Evolutionary conservation across 2,888 invertebrate genomes (phyloP).

Genomic region (Cryptocheilus praepositus): DNA sequence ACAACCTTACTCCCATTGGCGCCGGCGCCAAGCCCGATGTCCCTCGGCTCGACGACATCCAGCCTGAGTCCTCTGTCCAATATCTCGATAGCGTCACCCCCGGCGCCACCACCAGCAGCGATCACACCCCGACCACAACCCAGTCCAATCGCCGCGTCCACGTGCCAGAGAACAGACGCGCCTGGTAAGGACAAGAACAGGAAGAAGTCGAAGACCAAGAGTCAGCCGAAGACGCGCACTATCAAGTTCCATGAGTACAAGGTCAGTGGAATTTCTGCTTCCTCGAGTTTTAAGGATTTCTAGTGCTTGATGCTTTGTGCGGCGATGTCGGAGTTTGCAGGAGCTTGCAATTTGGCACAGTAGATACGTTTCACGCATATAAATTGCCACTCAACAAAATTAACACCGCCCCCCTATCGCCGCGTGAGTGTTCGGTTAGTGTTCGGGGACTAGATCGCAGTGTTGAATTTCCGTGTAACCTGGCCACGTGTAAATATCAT

Average conservation of each 20-base stretch:
- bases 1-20: constrained; percentile 76
- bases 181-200: constrained; percentile 83
- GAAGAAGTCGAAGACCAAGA: constrained; percentile 89
- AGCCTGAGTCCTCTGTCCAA: constrained; percentile 81
- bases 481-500: too few species aligned
- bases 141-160: constrained; percentile 69
- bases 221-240: constrained; percentile 87
- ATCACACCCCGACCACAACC: constrained; percentile 76
- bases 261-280: constrained; percentile 63
- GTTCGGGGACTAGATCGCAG: too few species aligned
- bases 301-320: constrained; percentile 11
- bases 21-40: constrained; percentile 76
- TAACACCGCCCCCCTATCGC: too few species aligned
- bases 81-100: constrained; percentile 80
- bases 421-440: too few species aligned
- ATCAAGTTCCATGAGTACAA: constrained; percentile 99
- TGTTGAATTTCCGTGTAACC: too few species aligned
- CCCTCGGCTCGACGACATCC: constrained; percentile 80
- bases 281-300: too few species aligned
- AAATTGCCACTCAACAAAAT: too few species aligned
- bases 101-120: constrained; percentile 77
- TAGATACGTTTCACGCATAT: too few species aligned
- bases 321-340: neutral
- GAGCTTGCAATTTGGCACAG: too few species aligned
- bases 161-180: constrained; percentile 80